phyloP scores from a whole-genome alignment of 2,113 vertebrate genomes.

The Zapus hudsonius region DNA sequence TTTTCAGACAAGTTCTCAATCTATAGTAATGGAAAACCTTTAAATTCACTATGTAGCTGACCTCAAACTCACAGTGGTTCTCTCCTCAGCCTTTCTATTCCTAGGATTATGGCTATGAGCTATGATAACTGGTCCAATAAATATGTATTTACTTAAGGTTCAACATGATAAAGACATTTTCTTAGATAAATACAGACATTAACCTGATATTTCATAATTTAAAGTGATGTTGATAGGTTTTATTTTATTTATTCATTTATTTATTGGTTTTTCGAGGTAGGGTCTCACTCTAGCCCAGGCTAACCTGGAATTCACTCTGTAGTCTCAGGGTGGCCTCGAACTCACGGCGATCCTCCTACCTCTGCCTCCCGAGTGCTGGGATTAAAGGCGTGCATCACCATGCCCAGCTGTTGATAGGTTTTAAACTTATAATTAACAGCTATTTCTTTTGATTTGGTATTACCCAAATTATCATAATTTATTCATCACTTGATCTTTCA shows the following conservation, averaged over 20 bases:
- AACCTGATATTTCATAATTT: conserved; percentile 10
- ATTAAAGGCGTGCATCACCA: no score
- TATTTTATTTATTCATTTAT: no score
- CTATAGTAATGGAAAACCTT: neutral
- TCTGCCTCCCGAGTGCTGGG: no score
- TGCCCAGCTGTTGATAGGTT: neutral
- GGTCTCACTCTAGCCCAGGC: no score
- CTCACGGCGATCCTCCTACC: no score
- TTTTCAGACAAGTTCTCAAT: neutral
- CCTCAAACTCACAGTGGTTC: neutral
- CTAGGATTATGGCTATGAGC: no score
- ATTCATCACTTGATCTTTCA: neutral
- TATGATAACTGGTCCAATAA: no score
- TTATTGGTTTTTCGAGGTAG: no score
- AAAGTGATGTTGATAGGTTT: neutral
- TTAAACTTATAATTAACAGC: neutral
- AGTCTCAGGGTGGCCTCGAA: no score
- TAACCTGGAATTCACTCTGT: no score
- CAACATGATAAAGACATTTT: neutral
- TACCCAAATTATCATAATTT: neutral
- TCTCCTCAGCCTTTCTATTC: no score
- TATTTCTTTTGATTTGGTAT: neutral
- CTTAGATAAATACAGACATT: neutral
- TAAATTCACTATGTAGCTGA: neutral
- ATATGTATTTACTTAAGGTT: no score